Percentiles rank a stretch among this genome's conserved stretches.
phyloP scores from a whole-genome alignment of 2,888 invertebrate genomes.

The Xylota sylvarum region DNA sequence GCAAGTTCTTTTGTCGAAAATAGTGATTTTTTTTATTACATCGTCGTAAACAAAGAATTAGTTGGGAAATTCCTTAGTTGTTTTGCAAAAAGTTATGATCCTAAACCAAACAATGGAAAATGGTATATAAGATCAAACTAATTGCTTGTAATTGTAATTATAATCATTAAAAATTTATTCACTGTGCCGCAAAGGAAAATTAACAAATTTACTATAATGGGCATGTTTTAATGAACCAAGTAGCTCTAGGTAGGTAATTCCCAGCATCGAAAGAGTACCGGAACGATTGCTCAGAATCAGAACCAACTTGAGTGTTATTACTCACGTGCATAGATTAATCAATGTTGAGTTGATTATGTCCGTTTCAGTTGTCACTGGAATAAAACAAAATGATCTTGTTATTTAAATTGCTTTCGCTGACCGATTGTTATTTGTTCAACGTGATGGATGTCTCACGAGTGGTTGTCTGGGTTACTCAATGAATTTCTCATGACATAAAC shows the following conservation, averaged over 20 bases:
- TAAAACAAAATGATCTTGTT: not conserved
- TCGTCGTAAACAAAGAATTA: not conserved
- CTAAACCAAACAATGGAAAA: not conserved
- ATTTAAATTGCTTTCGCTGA: not conserved
- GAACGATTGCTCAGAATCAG: not conserved
- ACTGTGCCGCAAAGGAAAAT: not conserved
- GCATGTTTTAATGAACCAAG: not conserved
- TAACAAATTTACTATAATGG: not conserved
- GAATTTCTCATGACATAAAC: not conserved
- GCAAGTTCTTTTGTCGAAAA: not conserved
- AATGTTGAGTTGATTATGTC: slow-evolving; percentile 17
- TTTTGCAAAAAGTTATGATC: not conserved
- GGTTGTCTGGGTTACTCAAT: not conserved
- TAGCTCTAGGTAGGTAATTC: not conserved
- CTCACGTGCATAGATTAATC: slow-evolving; percentile 2
- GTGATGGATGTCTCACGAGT: not conserved
- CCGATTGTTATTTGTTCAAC: not conserved
- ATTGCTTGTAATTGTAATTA: not conserved
- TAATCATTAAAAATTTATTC: not conserved
- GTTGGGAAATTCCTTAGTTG: not conserved
- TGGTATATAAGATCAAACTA: not conserved
- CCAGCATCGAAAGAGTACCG: not conserved
- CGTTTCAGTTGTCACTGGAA: slow-evolving; percentile 7
- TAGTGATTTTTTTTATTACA: not conserved
- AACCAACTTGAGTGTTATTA: not conserved